These are phyloP conservation scores for Anoura caudifer DNA, from an alignment of 2,113 vertebrate genomes.

Conservation along the genomic window DNA sequence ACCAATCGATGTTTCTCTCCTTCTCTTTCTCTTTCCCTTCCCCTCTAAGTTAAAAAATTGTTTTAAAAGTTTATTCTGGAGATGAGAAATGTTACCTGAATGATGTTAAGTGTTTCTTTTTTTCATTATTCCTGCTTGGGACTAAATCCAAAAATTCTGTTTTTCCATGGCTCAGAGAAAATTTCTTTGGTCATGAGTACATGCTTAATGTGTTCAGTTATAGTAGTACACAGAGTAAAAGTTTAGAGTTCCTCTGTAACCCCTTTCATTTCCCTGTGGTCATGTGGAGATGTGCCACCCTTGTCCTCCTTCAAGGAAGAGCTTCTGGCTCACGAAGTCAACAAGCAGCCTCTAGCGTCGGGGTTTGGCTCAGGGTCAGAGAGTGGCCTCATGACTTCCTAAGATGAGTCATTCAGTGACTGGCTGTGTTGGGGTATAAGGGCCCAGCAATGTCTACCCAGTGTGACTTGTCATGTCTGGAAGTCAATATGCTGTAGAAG, in stretches of 20 bases:
- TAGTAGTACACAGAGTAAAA: neutral
- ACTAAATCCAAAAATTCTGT: neutral
- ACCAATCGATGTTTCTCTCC: no score
- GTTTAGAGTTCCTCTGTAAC: neutral
- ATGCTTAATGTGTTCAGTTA: neutral
- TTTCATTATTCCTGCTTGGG: neutral
- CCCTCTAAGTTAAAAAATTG: no score
- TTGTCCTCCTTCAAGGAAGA: neutral
- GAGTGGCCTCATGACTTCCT: neutral
- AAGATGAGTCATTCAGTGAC: neutral
- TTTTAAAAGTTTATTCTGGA: neutral
- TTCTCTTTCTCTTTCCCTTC: no score
- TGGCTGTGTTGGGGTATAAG: neutral
- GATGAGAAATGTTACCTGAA: neutral
- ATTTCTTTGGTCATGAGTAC: neutral
- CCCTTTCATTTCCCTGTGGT: neutral
- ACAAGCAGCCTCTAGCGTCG: neutral
- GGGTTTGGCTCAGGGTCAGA: neutral
- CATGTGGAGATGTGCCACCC: neutral
- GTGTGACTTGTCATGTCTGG: neutral
- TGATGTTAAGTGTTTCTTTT: neutral
- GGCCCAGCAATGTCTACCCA: neutral
- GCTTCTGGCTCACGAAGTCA: neutral
- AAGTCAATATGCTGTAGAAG: neutral
- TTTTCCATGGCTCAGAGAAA: neutral